Percentiles rank a stretch among this genome's conserved stretches.
phyloP scores from a whole-genome alignment of 1,140 invertebrate genomes.

The Medauroidea extradentata region DNA sequence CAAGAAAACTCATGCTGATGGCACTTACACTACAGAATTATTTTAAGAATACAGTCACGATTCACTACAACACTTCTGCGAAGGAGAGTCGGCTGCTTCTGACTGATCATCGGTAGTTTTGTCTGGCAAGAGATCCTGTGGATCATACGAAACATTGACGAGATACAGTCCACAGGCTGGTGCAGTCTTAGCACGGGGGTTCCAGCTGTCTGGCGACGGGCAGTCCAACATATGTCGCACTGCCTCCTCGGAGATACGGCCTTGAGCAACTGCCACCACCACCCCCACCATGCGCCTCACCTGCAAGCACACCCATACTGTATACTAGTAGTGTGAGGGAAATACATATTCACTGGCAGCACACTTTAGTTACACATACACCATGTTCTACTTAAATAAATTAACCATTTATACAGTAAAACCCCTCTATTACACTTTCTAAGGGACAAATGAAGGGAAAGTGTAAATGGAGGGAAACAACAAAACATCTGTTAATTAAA shows the following conservation, averaged over 20 bases:
- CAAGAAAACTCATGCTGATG: constrained; percentile 59
- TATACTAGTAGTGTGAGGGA: no score
- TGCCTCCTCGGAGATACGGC: constrained; percentile 53
- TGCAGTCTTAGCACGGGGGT: constrained; percentile 42
- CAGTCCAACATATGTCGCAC: constrained; percentile 67
- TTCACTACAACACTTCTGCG: background rate
- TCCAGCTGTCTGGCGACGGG: constrained; percentile 64
- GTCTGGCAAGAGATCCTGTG: constrained; percentile 43
- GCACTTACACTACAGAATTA: background rate
- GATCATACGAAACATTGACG: constrained; percentile 59
- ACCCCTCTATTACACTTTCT: no score
- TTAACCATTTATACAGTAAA: no score
- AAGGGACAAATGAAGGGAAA: no score
- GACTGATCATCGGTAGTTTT: background rate
- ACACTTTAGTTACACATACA: no score
- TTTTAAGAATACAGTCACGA: background rate
- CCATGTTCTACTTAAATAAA: no score
- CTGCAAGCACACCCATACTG: constrained; percentile 40
- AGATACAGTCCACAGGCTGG: constrained; percentile 65
- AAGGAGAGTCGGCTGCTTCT: background rate
- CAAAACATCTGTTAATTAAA: no score
- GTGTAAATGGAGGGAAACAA: no score
- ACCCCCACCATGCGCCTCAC: constrained; percentile 67
- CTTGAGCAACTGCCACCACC: constrained; percentile 53
- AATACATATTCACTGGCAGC: no score